Conservation (phyloP, 2,797 vertebrate species). For the Falco peregrinus region DNA sequence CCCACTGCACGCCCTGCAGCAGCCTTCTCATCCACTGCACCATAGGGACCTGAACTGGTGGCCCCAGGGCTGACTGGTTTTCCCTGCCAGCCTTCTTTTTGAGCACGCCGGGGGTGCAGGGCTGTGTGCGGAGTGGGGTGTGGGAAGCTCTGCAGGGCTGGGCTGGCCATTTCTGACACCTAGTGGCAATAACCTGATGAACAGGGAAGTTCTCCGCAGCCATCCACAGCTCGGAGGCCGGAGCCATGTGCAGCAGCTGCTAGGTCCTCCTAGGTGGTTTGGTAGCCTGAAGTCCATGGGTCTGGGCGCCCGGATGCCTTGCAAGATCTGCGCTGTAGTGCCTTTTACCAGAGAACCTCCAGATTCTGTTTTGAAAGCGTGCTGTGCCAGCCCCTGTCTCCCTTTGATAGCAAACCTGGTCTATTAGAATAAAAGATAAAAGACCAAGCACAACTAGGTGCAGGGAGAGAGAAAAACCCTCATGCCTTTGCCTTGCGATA, state of each 20-base stretch:
- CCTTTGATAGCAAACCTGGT: neutral
- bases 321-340: neutral
- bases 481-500: neutral
- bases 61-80: neutral
- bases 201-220: neutral
- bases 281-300: neutral
- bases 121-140: accelerated
- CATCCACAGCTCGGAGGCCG: neutral
- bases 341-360: neutral
- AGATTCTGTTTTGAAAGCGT: neutral
- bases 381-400: neutral
- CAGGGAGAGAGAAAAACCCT: neutral
- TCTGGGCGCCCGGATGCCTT: neutral
- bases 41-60: neutral
- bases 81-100: neutral
- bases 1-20: accelerated
- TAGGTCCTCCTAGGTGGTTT: neutral
- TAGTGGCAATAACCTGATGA: slow-evolving; percentile 22
- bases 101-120: too few species aligned
- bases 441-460: neutral
- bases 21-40: neutral
- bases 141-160: neutral
- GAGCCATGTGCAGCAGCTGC: neutral
- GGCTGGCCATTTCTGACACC: slow-evolving; percentile 45
- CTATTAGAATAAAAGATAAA: neutral